Percentiles rank a stretch among this genome's conserved stretches.
Evolutionary conservation across 2,888 invertebrate species (phyloP).

Genomic region (Hecatera dysodea): DNA sequence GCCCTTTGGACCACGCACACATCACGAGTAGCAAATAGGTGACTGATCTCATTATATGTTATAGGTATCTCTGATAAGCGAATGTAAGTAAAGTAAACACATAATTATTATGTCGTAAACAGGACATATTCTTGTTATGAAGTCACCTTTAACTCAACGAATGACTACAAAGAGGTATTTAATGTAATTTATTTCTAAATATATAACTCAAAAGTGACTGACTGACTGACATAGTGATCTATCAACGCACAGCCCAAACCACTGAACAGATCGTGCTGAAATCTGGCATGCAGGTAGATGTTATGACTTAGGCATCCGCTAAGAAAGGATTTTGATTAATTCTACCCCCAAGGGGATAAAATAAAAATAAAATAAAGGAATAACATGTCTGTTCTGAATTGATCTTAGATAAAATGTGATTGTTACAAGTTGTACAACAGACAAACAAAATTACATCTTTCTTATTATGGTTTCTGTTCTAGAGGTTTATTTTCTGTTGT

Average conservation of each 20-base stretch:
- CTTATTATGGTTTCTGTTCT: not conserved
- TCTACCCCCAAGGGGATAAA: too few species aligned
- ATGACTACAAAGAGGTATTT: slow-evolving; percentile 35
- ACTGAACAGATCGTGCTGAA: too few species aligned
- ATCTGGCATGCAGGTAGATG: too few species aligned
- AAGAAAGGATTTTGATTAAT: too few species aligned
- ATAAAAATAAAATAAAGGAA: too few species aligned
- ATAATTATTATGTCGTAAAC: slow-evolving; percentile 36
- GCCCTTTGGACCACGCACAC: not conserved
- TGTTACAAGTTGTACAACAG: too few species aligned
- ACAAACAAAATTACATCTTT: not conserved
- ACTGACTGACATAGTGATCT: too few species aligned
- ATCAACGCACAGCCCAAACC: too few species aligned
- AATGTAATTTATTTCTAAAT: too few species aligned
- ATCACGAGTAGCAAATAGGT: slow-evolving; percentile 17
- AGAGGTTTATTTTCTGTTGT: not conserved
- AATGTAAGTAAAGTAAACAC: slow-evolving; percentile 43
- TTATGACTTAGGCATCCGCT: too few species aligned
- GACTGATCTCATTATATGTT: slow-evolving; percentile 33
- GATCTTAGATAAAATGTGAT: too few species aligned
- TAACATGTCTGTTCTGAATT: slow-evolving; percentile 21
- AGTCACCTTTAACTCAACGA: slow-evolving; percentile 30
- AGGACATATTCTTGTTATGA: slow-evolving; percentile 38
- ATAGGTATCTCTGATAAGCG: slow-evolving; percentile 21
- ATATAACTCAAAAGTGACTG: too few species aligned